Evolutionary conservation across 1,140 invertebrate genomes (phyloP).

Genomic region (Tribolium madens): DNA sequence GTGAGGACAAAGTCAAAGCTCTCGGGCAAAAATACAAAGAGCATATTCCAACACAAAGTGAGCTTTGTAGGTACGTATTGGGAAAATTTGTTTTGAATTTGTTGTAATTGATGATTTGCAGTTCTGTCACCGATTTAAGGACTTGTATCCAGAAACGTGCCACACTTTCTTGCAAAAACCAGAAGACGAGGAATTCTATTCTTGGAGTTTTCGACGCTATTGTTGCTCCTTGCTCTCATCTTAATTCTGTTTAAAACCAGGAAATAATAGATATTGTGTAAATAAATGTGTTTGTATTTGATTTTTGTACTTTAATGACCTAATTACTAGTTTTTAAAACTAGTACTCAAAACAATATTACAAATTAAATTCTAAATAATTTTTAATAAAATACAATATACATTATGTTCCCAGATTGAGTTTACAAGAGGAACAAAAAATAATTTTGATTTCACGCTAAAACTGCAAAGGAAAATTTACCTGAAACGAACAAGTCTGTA

Average conservation of each 20-base stretch:
- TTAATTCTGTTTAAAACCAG: neutral
- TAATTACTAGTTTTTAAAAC: too few species aligned
- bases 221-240: neutral
- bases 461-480: too few species aligned
- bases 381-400: too few species aligned
- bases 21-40: neutral
- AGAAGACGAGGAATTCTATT: neutral
- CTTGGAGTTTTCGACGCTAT: neutral
- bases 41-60: neutral
- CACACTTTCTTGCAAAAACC: neutral
- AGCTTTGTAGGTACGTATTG: conserved; percentile 7
- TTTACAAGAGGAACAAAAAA: too few species aligned
- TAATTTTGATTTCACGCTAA: too few species aligned
- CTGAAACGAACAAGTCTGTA: too few species aligned
- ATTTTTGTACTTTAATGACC: too few species aligned
- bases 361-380: too few species aligned
- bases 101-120: neutral
- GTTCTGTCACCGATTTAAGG: neutral
- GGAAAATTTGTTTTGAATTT: neutral
- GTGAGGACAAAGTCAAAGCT: conserved; percentile 1
- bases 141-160: neutral
- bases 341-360: too few species aligned
- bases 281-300: too few species aligned
- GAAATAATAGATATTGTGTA: too few species aligned
- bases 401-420: too few species aligned